Evolutionary conservation across 2,888 invertebrate genomes (phyloP).

Genomic region (Ypsolopha scabrella): DNA sequence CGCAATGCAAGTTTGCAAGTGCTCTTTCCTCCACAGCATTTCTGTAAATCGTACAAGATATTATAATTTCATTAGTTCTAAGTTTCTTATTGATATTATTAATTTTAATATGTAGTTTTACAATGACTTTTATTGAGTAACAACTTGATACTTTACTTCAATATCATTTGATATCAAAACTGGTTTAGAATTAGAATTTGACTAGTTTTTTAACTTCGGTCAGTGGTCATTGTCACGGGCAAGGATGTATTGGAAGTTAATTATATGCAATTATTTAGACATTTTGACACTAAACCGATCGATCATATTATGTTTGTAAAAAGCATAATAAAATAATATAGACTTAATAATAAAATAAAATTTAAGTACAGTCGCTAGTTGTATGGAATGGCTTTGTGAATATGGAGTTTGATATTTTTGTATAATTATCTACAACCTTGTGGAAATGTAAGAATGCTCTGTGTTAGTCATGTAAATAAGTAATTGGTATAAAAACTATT

Average conservation of each 20-base stretch:
- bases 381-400: slow-evolving; percentile 4
- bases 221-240: too few relatives aligned
- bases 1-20: too few relatives aligned
- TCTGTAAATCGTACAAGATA: too few relatives aligned
- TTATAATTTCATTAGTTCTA: too few relatives aligned
- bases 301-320: slow-evolving; percentile 3
- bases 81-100: too few relatives aligned
- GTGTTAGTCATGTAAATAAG: slow-evolving; percentile 15
- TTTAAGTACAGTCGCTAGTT: slow-evolving; percentile 6
- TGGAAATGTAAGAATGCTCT: slow-evolving; percentile 12
- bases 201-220: too few relatives aligned
- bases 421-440: slow-evolving; percentile 12
- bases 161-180: too few relatives aligned
- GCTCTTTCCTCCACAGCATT: too few relatives aligned
- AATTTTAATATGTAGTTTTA: too few relatives aligned
- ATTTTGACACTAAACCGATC: slow-evolving; percentile 8
- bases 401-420: slow-evolving; percentile 26
- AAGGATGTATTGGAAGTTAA: background rate
- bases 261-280: slow-evolving; percentile 6
- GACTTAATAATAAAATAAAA: background rate
- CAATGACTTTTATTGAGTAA: too few relatives aligned
- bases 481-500: slow-evolving; percentile 13
- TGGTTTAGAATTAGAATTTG: too few relatives aligned
- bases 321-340: slow-evolving; percentile 7
- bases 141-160: too few relatives aligned